phyloP scores from a whole-genome alignment of 2,797 vertebrate species.

The Gambelia wislizenii region DNA sequence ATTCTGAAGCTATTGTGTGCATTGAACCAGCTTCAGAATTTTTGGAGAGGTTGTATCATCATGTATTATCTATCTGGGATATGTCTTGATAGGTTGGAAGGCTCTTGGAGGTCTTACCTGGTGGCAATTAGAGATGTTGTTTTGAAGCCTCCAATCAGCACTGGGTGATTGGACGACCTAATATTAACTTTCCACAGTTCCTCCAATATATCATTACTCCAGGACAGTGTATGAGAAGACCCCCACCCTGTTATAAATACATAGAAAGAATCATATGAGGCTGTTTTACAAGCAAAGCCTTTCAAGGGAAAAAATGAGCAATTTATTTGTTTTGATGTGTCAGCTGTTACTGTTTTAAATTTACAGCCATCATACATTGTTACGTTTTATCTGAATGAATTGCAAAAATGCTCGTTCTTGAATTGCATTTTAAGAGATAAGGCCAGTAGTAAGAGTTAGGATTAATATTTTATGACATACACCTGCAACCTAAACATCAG shows the following conservation, averaged over 20 bases:
- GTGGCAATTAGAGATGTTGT: neutral
- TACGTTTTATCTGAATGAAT: conserved; percentile 5
- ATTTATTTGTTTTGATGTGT: neutral
- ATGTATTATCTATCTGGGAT: no score
- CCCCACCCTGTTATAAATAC: conserved; percentile 20
- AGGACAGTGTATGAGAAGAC: neutral
- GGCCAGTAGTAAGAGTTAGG: neutral
- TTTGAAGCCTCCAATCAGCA: neutral
- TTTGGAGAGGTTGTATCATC: no score
- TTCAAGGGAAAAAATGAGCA: neutral
- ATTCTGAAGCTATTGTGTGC: no score
- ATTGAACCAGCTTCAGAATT: no score
- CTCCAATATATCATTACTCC: neutral
- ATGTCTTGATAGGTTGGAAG: no score
- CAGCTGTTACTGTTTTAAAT: conserved; percentile 42
- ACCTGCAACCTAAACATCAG: conserved; percentile 3
- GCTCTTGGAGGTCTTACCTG: no score
- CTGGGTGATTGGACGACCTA: neutral
- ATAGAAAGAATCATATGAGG: neutral
- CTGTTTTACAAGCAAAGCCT: conserved; percentile 23
- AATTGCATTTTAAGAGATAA: conserved; percentile 19
- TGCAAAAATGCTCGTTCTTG: neutral
- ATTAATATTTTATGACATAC: neutral
- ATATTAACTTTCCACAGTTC: neutral
- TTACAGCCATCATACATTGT: neutral